phyloP scores from a whole-genome alignment of 1,140 invertebrate genomes.

The Tetragonula clypearis region DNA sequence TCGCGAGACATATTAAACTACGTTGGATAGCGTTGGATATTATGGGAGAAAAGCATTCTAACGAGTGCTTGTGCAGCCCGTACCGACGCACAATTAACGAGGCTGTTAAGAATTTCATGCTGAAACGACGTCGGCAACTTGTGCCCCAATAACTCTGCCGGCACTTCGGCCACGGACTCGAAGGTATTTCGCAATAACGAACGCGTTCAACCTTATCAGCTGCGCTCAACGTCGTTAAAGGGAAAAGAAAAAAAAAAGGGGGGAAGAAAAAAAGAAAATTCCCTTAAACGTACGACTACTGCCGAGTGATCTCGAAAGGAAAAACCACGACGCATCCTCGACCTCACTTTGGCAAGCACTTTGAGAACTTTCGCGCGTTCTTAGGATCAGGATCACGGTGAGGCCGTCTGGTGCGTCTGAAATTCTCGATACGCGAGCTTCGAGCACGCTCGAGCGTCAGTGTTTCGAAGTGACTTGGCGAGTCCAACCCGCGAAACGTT shows the following conservation, averaged over 20 bases:
- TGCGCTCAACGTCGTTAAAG: not conserved
- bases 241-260: too few relatives aligned
- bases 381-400: not conserved
- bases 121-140: not conserved
- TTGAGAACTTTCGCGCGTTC: not conserved
- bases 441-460: not conserved
- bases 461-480: not conserved
- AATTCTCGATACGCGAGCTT: not conserved
- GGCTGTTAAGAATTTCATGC: conserved; percentile 18
- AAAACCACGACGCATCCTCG: not conserved
- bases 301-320: not conserved
- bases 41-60: not conserved
- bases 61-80: not conserved
- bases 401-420: not conserved
- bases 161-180: not conserved
- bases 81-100: not conserved
- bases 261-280: not conserved
- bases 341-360: not conserved
- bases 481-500: not conserved
- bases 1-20: not conserved
- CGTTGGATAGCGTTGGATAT: not conserved
- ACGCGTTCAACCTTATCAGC: not conserved
- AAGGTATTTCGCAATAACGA: not conserved
- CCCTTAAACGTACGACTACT: not conserved
- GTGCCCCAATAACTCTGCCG: not conserved